Evolutionary conservation across 1,140 invertebrate genomes (phyloP).

Genomic region (Drosophila oshimai): DNA sequence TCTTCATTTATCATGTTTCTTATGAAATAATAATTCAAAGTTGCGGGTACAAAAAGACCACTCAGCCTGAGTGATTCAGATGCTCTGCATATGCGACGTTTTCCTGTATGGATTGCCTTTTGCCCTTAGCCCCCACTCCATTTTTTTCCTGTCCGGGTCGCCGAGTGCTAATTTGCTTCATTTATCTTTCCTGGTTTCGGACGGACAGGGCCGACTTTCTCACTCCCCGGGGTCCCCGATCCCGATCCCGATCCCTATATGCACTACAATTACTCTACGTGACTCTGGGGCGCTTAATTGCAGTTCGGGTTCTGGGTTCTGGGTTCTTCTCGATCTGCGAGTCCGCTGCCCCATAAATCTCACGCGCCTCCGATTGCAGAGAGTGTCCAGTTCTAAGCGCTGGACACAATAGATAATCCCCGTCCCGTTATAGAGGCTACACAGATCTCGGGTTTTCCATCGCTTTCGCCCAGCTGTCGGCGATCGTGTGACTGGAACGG

Average conservation of each 20-base stretch:
- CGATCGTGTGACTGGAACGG: constrained; percentile 36
- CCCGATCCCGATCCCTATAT: not conserved
- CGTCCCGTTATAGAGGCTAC: constrained; percentile 7
- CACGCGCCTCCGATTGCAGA: constrained; percentile 67
- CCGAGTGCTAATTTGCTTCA: constrained; percentile 59
- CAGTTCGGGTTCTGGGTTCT: constrained; percentile 9
- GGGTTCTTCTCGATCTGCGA: not conserved
- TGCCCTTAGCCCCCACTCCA: not conserved
- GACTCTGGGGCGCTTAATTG: constrained; percentile 52
- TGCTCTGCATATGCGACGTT: not conserved
- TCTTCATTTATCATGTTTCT: no score
- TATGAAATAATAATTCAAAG: no score
- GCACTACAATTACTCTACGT: constrained; percentile 41
- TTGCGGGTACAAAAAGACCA: no score
- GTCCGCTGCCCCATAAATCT: constrained; percentile 58
- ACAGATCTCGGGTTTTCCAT: constrained; percentile 22
- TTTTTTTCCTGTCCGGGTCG: not conserved
- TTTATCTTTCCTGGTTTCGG: constrained; percentile 57
- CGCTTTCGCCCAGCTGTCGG: constrained; percentile 28
- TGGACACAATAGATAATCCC: constrained; percentile 32
- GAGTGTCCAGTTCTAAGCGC: constrained; percentile 49
- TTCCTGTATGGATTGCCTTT: not conserved
- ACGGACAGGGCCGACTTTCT: not conserved
- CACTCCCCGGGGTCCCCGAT: not conserved
- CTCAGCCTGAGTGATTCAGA: not conserved